Base-by-base conservation (phyloP, 1,140 invertebrate genomes). In the Orchesella cincta region DNA sequence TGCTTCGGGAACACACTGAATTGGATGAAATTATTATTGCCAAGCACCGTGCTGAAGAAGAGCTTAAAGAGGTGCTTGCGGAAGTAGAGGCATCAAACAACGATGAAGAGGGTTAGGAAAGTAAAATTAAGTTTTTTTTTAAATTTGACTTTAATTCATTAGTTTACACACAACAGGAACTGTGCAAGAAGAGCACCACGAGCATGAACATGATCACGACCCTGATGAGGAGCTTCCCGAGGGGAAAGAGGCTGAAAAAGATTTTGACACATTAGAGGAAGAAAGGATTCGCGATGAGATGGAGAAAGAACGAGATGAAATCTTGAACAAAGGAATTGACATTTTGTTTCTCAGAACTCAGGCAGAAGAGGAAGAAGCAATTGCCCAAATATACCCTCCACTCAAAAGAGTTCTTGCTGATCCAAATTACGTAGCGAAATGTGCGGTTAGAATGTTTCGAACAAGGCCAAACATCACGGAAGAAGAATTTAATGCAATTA, bases 401-500 rank as follows among this genome's bases (percentile, higher is more conserved):
- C 62, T 67, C 28, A 67, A 67, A 23, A 67, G 33, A 67, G 12
- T 67, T 31, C 62, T 67, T n/a, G 75, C 34, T 23, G 33, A 35
- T 26, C 51, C 31, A 28, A 28, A 26, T 26, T 64, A 75, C 35
- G 35, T 75, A 20, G 33, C 52, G 28, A 64, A 39, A 35, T 34
- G 16, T n/a, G 71, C 18, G 18, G 8, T 79, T 26, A 1, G 52
- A 46, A 31, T 74, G 28, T 76, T 76, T 36, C 33, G 39, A 46
- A 73, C 2, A 0, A 75, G 57, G 2, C 20, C 28, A 28, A 34
- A 67, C 16, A 79, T 81, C 33, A 75, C 73, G 0, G 76, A 81
- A 62, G 76, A 79, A 39, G 74, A 81, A 67, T 81, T 81, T 71
- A 74, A 81, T 23, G 39, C 71, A 46, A 76, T 81, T 35, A 31